Conservation (phyloP, 2,888 invertebrate species). For the Sericinus montela region DNA sequence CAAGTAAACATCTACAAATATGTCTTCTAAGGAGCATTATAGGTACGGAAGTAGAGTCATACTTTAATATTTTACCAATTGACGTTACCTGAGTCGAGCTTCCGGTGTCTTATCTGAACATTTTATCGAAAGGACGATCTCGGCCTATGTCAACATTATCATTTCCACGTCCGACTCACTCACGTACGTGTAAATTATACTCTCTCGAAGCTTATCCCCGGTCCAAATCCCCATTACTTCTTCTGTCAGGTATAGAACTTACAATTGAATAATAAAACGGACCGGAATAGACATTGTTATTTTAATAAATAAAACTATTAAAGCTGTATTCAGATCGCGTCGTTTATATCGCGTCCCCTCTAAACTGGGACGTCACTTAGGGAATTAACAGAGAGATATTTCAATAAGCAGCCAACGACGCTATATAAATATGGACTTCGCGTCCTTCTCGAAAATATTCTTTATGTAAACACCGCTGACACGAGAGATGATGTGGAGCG, state of each 20-base stretch:
- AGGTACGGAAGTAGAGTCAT: not conserved
- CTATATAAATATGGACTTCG: constrained; percentile 67
- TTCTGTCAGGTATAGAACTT: constrained; percentile 14
- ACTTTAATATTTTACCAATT: constrained; percentile 11
- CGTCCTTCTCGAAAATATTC: constrained; percentile 69
- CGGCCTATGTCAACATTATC: constrained; percentile 67
- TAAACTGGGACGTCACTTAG: constrained; percentile 55
- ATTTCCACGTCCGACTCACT: constrained; percentile 34
- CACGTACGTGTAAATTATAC: constrained; percentile 62
- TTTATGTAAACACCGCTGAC: constrained; percentile 72
- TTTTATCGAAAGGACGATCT: constrained; percentile 53
- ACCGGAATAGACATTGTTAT: constrained; percentile 58
- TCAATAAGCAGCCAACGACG: constrained; percentile 66
- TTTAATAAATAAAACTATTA: constrained; percentile 72
- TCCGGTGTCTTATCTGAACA: constrained; percentile 39
- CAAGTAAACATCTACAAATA: no score
- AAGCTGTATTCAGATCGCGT: constrained; percentile 53
- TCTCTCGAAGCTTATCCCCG: constrained; percentile 51
- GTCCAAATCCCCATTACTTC: constrained; percentile 28
- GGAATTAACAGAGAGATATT: constrained; percentile 77
- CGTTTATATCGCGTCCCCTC: constrained; percentile 54
- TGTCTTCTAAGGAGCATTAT: no score
- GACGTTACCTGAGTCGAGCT: constrained; percentile 21
- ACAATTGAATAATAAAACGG: constrained; percentile 41
- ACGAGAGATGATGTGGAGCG: constrained; percentile 60